Base-by-base conservation (phyloP, 2,888 invertebrate species). In the Perizoma affinitatum region DNA sequence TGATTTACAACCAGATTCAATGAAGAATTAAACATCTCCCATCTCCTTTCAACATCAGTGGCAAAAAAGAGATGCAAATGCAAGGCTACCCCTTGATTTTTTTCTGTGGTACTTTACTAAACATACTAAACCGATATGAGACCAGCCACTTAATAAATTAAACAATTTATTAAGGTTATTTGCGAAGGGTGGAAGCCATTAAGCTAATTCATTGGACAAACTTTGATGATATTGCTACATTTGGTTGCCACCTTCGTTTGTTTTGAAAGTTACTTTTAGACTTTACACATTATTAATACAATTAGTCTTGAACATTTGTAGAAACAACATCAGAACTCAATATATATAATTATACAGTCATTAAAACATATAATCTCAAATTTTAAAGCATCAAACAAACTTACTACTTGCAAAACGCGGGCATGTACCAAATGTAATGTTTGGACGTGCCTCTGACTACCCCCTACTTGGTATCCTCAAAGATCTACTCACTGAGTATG, bases 111-210 rank as follows among this genome's bases (percentile, higher is more conserved):
- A 61, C 61, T 61, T 64, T 60, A 61, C 65, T 66, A 87, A 87
- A 87, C 84, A 82, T 66, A 78, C 75, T 74, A 74, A 74, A 72
- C 75, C 76, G 76, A 79, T 80, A 79, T 82, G 79, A 82, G 73
- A 69, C 65, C 61, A 58, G 52, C 82, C 89, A 90, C 90, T 91
- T 88, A 87, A 88, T 90, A 82, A 88, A 90, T 92, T 87, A 88
- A 89, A 83, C 81, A 87, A 91, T 91, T 90, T 88, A 84, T 89
- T 88, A 82, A 81, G 78, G 78, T 73, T 87, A 83, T 86, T 87
- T 83, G 80, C 75, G 77, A 75, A 78, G 82, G 83, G 86, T 77
- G 82, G 68, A 68, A 65, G 71, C 73, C 70, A 70, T 72, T 68
- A 71, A 58, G 61, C 61, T 63, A 62, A 62, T 76, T 72, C 52